Percentiles rank a stretch among this genome's conserved stretches.
Conservation (phyloP, 2,888 invertebrate genomes). For the Cheilosia variabilis region DNA sequence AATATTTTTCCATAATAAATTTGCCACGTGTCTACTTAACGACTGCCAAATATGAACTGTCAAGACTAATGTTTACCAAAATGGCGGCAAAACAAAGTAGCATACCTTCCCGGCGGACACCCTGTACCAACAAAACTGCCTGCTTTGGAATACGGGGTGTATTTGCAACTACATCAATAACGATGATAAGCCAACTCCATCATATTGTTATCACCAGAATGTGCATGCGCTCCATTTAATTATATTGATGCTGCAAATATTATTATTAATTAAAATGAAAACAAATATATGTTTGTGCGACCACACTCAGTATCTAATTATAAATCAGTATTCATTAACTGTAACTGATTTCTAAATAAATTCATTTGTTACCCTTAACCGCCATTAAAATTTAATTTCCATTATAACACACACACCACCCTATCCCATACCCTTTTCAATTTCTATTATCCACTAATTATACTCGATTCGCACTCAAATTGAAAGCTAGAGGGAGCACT, state of each 20-base stretch:
- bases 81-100: no score
- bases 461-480: not conserved
- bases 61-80: no score
- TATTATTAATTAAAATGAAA: conserved; percentile 44
- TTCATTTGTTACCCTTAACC: conserved; percentile 26
- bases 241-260: not conserved
- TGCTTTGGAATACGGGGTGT: no score
- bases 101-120: no score
- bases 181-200: not conserved
- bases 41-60: no score
- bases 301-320: conserved; percentile 8
- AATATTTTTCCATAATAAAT: no score
- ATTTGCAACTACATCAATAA: no score
- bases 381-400: conserved; percentile 24
- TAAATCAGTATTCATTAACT: conserved; percentile 10
- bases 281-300: conserved; percentile 13
- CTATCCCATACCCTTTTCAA: not conserved
- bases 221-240: not conserved
- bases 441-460: conserved; percentile 22
- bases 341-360: conserved; percentile 34
- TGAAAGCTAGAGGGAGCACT: not conserved
- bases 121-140: no score
- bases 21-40: no score
- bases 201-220: not conserved
- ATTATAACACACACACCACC: not conserved